Percentiles rank a stretch among this genome's conserved stretches.
Conservation (phyloP, 2,113 vertebrate genomes). For the Ranitomeya imitator region DNA sequence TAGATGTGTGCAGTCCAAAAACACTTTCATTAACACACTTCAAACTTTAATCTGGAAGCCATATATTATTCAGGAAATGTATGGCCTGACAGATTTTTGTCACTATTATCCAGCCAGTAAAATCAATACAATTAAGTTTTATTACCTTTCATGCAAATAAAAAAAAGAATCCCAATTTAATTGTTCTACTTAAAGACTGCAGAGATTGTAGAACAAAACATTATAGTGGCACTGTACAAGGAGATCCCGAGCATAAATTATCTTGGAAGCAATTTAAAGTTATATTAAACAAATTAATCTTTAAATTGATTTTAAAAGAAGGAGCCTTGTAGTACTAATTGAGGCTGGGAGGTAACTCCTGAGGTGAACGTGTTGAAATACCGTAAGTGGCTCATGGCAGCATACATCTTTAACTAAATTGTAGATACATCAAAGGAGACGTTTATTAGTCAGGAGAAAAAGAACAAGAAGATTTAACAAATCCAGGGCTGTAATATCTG, state of each 20-base stretch:
- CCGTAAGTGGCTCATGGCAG: slow-evolving; percentile 19
- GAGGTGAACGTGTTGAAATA: slow-evolving; percentile 36
- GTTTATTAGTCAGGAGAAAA: slow-evolving; percentile 33
- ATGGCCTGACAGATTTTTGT: slow-evolving; percentile 26
- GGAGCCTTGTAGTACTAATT: slow-evolving; percentile 47
- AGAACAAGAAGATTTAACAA: slow-evolving; percentile 25
- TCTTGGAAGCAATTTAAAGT: slow-evolving; percentile 49
- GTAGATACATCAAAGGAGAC: slow-evolving; percentile 42
- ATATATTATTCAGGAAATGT: slow-evolving; percentile 32
- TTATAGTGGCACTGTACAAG: slow-evolving; percentile 47
- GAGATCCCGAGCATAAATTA: slow-evolving; percentile 44
- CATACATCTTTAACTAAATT: slow-evolving; percentile 50
- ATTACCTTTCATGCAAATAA: slow-evolving; percentile 45
- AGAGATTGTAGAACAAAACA: slow-evolving; percentile 35
- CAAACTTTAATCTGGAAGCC: slow-evolving; percentile 1
- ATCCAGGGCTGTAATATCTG: not conserved
- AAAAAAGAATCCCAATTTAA: slow-evolving; percentile 41
- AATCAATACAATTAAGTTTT: slow-evolving; percentile 51
- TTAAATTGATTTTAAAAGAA: slow-evolving; percentile 56
- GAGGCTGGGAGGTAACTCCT: slow-evolving; percentile 53
- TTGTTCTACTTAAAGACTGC: slow-evolving; percentile 44
- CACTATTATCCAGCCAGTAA: slow-evolving; percentile 17
- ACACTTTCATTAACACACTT: not conserved
- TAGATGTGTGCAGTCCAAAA: not conserved
- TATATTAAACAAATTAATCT: slow-evolving; percentile 57